Base-by-base conservation (phyloP, 1,140 invertebrate genomes). In the Bombus confusus region DNA sequence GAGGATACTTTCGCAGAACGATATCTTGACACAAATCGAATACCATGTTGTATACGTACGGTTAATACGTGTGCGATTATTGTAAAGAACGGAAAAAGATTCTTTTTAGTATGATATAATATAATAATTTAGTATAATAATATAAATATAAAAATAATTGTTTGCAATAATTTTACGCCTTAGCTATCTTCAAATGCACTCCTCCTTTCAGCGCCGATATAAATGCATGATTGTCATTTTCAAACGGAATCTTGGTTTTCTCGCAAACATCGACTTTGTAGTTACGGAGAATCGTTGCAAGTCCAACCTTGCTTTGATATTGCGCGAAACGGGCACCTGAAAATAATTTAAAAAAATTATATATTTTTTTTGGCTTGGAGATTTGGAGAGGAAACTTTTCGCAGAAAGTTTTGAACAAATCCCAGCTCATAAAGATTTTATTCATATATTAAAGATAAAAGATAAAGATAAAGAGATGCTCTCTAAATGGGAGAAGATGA, bases 361-460 rank as follows among this genome's bases (percentile, higher is more conserved):
- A 18, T 31, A 18, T 66, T 31, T 66, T 28, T 28, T 13, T 39
- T n/a, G 0, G 9, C 31, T 22, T 8, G 0, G 13, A 47, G 1
- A 1, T 47, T 47, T 18, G 4, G 5, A 0, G 1, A 64, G 13
- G 13, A 13, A 5, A 64, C n/a, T 64, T 6, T 6, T n/a, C 0
- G 12, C 13, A 64, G 47, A 12, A 59, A 3, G 28, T 59, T 28
- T 28, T 28, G 25, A 59, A 59, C 25, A 59, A 59, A 59, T 59
- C 10, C 12, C n/a, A 47, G 18, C 43, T 18, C 5, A 1, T 47
- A 5, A 47, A n/a, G 59, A 64, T 12, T n/a, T n/a, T n/a, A 64
- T n/a, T n/a, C 13, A 64, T 64, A 12, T n/a, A 3, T 64, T 1
- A 1, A n/a, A n/a, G 10, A n/a, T 64, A n/a, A 12, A n/a, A n/a